Percentiles rank a stretch among this genome's conserved stretches.
phyloP scores from a whole-genome alignment of 2,113 vertebrate genomes.

The Colaptes auratus region DNA sequence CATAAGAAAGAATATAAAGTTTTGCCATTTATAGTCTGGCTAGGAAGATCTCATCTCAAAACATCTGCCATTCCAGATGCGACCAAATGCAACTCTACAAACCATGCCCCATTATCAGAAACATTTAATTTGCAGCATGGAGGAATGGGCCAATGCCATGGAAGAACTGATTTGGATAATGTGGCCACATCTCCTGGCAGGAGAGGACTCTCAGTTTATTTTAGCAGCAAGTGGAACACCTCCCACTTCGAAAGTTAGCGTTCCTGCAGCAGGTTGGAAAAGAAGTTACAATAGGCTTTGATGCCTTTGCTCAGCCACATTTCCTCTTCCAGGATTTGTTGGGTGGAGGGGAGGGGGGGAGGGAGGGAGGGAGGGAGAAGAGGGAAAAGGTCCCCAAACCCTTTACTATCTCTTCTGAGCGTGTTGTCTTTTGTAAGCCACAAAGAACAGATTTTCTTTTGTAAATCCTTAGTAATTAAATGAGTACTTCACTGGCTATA shows the following conservation, averaged over 20 bases:
- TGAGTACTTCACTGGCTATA: conserved; percentile 75
- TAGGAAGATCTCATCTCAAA: neutral
- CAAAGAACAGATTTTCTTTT: conserved; percentile 85
- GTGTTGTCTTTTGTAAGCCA: conserved; percentile 85
- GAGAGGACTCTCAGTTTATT: conserved; percentile 43
- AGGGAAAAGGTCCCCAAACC: conserved; percentile 52
- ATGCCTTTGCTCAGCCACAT: conserved; percentile 79
- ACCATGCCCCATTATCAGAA: neutral
- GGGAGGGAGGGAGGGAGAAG: conserved; percentile 66
- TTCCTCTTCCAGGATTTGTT: conserved; percentile 79
- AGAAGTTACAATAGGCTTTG: conserved; percentile 74
- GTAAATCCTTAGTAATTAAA: conserved; percentile 87
- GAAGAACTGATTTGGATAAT: conserved; percentile 34
- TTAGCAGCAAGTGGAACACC: conserved; percentile 48
- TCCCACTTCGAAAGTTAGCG: conserved; percentile 63
- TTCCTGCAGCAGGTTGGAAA: conserved; percentile 53
- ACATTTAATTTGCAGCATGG: neutral
- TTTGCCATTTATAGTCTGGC: neutral
- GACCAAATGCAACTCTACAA: neutral
- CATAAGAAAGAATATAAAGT: neutral
- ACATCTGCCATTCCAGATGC: neutral
- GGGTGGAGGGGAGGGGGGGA: conserved; percentile 71
- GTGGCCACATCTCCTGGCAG: neutral
- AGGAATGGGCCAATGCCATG: neutral
- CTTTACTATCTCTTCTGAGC: conserved; percentile 78